Evolutionary conservation across 2,888 invertebrate genomes (phyloP).

Genomic region (Drosophila pseudotalamancana): DNA sequence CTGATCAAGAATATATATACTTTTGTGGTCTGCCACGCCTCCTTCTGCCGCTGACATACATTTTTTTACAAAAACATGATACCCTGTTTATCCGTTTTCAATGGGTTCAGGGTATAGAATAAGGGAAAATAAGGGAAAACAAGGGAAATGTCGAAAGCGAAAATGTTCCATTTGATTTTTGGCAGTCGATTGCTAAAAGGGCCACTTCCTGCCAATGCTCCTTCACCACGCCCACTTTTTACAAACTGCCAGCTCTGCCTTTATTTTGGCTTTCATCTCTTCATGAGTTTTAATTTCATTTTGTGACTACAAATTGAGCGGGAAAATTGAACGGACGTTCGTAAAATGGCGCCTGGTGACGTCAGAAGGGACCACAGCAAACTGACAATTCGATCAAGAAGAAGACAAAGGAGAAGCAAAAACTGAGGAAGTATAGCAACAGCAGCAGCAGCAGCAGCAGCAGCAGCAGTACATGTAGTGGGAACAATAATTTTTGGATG

Average conservation of each 20-base stretch:
- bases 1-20: too few relatives aligned
- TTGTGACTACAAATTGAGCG: slow-evolving; percentile 76
- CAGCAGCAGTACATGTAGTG: neutral
- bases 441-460: neutral
- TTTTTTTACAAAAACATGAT: too few relatives aligned
- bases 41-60: too few relatives aligned
- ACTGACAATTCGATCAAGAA: neutral
- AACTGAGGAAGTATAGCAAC: too few relatives aligned
- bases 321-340: slow-evolving; percentile 54
- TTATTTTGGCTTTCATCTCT: slow-evolving; percentile 62
- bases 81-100: too few relatives aligned
- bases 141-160: slow-evolving; percentile 21
- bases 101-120: too few relatives aligned
- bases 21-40: too few relatives aligned
- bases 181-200: slow-evolving; percentile 48
- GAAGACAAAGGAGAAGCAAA: neutral
- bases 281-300: slow-evolving; percentile 73
- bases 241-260: slow-evolving; percentile 1
- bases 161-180: slow-evolving; percentile 44
- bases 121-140: neutral
- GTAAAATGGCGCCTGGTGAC: slow-evolving; percentile 43
- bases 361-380: slow-evolving; percentile 36
- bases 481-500: slow-evolving; percentile 31
- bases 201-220: slow-evolving; percentile 18
- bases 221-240: neutral